Percentiles rank a stretch among this genome's conserved stretches.
phyloP scores from a whole-genome alignment of 1,140 invertebrate species.

The Littorina saxatilis region DNA sequence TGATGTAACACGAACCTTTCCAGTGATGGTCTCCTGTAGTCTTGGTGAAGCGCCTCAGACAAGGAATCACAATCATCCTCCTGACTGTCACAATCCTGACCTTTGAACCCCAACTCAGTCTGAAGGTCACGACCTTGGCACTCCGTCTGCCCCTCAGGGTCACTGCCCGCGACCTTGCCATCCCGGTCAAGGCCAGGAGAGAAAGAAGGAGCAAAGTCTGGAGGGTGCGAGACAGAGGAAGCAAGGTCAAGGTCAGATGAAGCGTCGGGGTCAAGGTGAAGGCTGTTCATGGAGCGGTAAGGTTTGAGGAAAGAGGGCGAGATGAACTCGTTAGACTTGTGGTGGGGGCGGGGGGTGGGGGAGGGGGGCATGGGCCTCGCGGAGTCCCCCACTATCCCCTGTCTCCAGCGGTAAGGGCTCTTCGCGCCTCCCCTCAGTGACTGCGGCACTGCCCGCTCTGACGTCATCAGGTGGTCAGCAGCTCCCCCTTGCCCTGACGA shows the following conservation, averaged over 20 bases:
- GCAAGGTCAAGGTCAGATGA: background rate
- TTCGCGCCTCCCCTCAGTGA: too few species aligned
- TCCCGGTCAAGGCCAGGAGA: background rate
- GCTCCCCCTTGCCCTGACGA: too few species aligned
- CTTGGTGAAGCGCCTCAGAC: background rate
- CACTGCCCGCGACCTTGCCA: background rate
- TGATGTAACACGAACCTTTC: background rate
- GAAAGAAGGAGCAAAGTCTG: background rate
- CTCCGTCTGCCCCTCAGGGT: background rate
- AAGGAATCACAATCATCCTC: too few species aligned
- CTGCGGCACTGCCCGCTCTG: too few species aligned
- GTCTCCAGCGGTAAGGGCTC: conserved; percentile 18
- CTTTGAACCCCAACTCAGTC: too few species aligned
- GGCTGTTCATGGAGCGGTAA: background rate
- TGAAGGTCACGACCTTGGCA: background rate
- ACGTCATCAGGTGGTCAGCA: too few species aligned
- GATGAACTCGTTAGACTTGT: conserved; percentile 18
- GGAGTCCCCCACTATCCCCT: background rate
- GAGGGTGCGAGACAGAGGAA: background rate
- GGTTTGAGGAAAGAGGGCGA: conserved; percentile 25
- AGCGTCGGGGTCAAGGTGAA: background rate
- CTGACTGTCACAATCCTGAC: too few species aligned
- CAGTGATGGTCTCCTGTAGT: background rate
- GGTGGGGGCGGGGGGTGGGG: background rate
- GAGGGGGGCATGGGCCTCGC: too few species aligned